Evolutionary conservation across 2,797 vertebrate genomes (phyloP).

Genomic region (Rhodeus uyekii): DNA sequence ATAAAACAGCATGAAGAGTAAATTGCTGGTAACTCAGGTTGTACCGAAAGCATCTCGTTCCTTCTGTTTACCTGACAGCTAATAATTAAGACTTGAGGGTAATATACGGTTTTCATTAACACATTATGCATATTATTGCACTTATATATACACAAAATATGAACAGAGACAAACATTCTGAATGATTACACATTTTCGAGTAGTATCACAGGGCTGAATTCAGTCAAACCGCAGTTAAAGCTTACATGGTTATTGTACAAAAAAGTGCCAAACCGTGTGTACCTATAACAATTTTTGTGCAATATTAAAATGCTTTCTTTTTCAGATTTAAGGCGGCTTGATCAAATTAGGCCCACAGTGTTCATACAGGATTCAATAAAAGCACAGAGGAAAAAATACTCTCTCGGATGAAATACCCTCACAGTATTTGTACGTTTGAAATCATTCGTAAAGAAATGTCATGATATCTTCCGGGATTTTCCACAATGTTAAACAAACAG

Average conservation of each 20-base stretch:
- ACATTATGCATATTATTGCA: constrained; percentile 60
- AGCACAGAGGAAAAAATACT: constrained; percentile 53
- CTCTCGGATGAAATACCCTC: constrained; percentile 1
- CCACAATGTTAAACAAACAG: constrained; percentile 65
- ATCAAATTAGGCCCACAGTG: constrained; percentile 42
- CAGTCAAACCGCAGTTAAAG: constrained; percentile 41
- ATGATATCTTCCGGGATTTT: constrained; percentile 66
- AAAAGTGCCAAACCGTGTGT: constrained; percentile 26
- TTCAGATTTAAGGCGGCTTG: constrained; percentile 40
- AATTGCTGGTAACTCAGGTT: constrained; percentile 33
- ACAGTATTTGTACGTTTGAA: constrained; percentile 39
- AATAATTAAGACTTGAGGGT: constrained; percentile 55
- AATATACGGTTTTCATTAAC: constrained; percentile 52
- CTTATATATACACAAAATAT: constrained; percentile 53
- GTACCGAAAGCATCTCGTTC: constrained; percentile 31
- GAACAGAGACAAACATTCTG: constrained; percentile 49
- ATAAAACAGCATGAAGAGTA: constrained; percentile 28
- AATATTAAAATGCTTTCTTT: constrained; percentile 57
- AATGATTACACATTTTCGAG: constrained; percentile 11
- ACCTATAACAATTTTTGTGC: constrained; percentile 47
- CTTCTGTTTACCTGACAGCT: constrained; percentile 41
- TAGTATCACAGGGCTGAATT: constrained; percentile 32
- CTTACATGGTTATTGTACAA: constrained; percentile 36
- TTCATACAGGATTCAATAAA: constrained; percentile 47
- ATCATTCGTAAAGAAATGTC: constrained; percentile 50